Evolutionary conservation across 2,113 vertebrate species (phyloP).

Genomic region (Xenopus borealis): DNA sequence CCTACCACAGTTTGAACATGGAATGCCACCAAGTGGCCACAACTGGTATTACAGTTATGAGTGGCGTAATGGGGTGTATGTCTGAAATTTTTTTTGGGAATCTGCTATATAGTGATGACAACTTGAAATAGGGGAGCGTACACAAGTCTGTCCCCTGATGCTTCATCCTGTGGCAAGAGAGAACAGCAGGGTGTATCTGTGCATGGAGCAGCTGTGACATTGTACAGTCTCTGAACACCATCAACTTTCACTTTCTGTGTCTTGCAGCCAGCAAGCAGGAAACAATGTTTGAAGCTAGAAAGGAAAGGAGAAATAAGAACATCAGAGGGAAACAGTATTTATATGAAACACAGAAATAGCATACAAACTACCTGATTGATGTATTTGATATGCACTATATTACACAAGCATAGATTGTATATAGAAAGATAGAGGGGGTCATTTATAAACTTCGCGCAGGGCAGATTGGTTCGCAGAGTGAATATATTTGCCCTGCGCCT

Average conservation of each 20-base stretch:
- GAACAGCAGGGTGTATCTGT: neutral
- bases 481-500: too few relatives aligned
- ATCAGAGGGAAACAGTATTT: too few relatives aligned
- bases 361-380: too few relatives aligned
- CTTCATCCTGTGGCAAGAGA: neutral
- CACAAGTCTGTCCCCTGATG: neutral
- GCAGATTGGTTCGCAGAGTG: too few relatives aligned
- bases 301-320: neutral
- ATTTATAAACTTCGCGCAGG: too few relatives aligned
- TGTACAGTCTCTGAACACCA: conserved; percentile 11
- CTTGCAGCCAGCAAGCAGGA: conserved; percentile 20
- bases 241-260: conserved; percentile 13
- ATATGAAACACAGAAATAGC: too few relatives aligned
- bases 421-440: too few relatives aligned
- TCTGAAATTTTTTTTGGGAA: neutral
- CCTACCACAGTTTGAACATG: too few relatives aligned
- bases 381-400: too few relatives aligned
- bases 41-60: too few relatives aligned
- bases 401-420: too few relatives aligned
- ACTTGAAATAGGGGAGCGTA: neutral
- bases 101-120: conserved; percentile 22
- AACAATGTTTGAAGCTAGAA: conserved; percentile 12
- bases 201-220: neutral
- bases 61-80: conserved; percentile 6
- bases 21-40: too few relatives aligned